Percentiles rank a stretch among this genome's conserved stretches.
Conservation (phyloP, 2,113 vertebrate genomes). For the Sphaerodactylus townsendi region DNA sequence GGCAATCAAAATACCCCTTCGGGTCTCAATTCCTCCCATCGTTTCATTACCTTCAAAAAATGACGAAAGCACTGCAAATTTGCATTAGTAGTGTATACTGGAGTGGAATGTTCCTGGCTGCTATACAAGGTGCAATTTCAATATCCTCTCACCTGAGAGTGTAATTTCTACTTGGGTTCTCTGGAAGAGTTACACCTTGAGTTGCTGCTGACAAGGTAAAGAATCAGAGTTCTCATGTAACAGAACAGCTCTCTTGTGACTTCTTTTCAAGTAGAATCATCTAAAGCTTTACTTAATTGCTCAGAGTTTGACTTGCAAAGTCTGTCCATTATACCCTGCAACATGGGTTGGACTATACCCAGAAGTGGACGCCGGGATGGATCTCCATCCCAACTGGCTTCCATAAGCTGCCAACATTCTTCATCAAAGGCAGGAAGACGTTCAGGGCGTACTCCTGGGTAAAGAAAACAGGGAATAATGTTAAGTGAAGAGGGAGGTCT, state of each 20-base stretch:
- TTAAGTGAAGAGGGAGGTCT: not conserved
- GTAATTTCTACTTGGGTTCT: slow-evolving; percentile 18
- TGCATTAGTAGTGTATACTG: slow-evolving; percentile 7
- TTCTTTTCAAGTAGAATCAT: slow-evolving; percentile 88
- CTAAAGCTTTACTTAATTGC: slow-evolving; percentile 77
- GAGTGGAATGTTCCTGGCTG: slow-evolving; percentile 21
- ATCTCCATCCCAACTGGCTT: slow-evolving; percentile 96
- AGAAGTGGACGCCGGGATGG: slow-evolving; percentile 89
- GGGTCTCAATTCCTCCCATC: not conserved
- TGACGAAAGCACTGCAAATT: slow-evolving; percentile 13
- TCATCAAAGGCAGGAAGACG: slow-evolving; percentile 88
- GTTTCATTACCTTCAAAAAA: slow-evolving; percentile 5
- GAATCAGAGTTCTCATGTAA: slow-evolving; percentile 39
- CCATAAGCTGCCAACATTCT: slow-evolving; percentile 99
- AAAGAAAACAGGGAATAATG: not conserved
- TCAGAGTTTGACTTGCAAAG: slow-evolving; percentile 80
- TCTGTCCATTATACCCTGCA: slow-evolving; percentile 90
- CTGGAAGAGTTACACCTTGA: slow-evolving; percentile 35
- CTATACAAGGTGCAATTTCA: slow-evolving; percentile 9
- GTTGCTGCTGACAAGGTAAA: slow-evolving; percentile 33
- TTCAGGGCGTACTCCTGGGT: slow-evolving; percentile 90
- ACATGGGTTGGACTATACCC: slow-evolving; percentile 94
- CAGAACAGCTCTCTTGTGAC: not conserved
- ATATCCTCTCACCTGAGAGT: not conserved
- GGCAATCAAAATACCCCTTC: slow-evolving; percentile 12